Base-by-base conservation (phyloP, 2,113 vertebrate genomes). In the Entelurus aequoreus region DNA sequence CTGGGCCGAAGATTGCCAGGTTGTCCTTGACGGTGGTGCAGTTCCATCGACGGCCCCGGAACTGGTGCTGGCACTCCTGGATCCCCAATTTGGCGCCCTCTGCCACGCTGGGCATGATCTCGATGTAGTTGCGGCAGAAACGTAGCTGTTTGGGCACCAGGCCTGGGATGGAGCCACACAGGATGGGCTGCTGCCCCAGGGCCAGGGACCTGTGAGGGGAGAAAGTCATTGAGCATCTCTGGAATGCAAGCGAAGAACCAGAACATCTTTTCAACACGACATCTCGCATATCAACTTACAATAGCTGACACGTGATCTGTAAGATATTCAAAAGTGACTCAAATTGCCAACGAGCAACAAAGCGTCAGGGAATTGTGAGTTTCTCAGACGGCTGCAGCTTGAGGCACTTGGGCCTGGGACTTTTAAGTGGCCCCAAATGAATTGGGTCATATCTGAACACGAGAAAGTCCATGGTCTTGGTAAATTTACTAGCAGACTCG, bases 51-150 rank as follows among this genome's bases (percentile, higher is more conserved):
- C 96, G 93, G 1, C 96, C 96, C 0, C 96, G 92, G 58, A 98
- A 99, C 58, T 99, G 96, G 82, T 98, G 94, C 54, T 99, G 95
- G 73, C 95, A 98, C 54, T 99, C 96, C 68, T 95, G 95, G 79
- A 98, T 95, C 47, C 95, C 94, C 13, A 97, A 91, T 84, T 94
- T 96, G 6, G 98, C 92, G 0, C 96, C 96, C 60, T 98, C 95
- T 0, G 95, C 96, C n/a, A 99, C 94, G 0, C 95, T 98, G 79
- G 96, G 96, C 96, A 99, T 99, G 84, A 98, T 96, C 86, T 98
- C 95, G 69, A 97, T 92, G 46, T 97, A 98, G 91, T 99, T 99
- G 74, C 95, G 89, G 72, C 96, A 99, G 91, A 99, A 99, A 1
- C 96, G 92, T 57, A 99, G 90, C 87, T 99, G 96, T 87, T 98